Evolutionary conservation across 2,113 vertebrate species (phyloP).

Genomic region (Pedionomus torquatus): DNA sequence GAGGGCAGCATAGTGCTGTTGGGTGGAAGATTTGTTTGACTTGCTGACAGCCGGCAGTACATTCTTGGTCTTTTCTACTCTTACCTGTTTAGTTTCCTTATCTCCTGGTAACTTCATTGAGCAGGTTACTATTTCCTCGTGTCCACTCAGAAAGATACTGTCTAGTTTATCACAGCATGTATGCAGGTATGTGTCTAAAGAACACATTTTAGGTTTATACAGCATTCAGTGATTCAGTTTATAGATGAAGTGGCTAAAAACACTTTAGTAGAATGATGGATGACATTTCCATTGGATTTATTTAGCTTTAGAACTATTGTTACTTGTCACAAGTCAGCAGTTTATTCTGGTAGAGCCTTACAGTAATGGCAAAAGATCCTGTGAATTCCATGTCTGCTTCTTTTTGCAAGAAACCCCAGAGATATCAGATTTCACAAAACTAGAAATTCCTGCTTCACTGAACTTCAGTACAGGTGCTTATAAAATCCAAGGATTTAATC

Average conservation of each 20-base stretch:
- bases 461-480: neutral
- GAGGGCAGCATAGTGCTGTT: neutral
- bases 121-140: neutral
- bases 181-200: neutral
- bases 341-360: neutral
- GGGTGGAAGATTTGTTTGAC: neutral
- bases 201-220: neutral
- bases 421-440: neutral
- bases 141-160: neutral
- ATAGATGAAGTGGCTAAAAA: neutral
- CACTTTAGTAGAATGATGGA: neutral
- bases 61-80: neutral
- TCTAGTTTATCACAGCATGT: neutral
- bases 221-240: neutral
- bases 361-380: neutral
- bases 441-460: neutral
- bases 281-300: neutral
- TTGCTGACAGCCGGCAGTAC: neutral
- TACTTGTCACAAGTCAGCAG: neutral
- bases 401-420: neutral
- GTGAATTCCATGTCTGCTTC: neutral
- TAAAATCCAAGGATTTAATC: neutral
- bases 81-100: neutral
- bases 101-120: neutral
- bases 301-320: neutral